These are phyloP conservation scores for Urechis unicinctus DNA, from an alignment of 2,888 invertebrate species.

Conservation along the genomic window DNA sequence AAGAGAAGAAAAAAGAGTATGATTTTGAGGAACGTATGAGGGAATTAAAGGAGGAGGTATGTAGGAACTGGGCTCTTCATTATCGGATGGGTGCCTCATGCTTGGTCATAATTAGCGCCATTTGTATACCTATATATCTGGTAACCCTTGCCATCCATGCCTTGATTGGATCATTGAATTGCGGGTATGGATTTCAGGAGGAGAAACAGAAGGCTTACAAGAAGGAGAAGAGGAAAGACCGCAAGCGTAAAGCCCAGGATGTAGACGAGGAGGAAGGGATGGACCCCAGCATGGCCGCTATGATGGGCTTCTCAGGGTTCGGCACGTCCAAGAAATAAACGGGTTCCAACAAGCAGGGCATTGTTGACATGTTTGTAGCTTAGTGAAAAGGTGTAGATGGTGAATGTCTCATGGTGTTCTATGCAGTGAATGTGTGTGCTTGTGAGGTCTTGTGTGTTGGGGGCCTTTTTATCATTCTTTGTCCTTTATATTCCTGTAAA, in stretches of 20 bases:
- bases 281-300: constrained; percentile 41
- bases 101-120: too few species aligned
- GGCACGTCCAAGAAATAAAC: constrained; percentile 16
- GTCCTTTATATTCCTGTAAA: too few species aligned
- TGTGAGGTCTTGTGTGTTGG: too few species aligned
- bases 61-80: background rate
- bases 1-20: constrained; percentile 93
- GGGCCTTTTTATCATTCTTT: too few species aligned
- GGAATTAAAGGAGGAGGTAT: constrained; percentile 85
- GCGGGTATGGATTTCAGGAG: constrained; percentile 57
- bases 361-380: too few species aligned
- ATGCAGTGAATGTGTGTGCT: too few species aligned
- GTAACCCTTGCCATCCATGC: too few species aligned
- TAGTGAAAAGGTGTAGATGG: too few species aligned
- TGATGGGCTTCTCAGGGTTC: constrained; percentile 51
- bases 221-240: constrained; percentile 80
- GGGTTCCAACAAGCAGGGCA: too few species aligned
- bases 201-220: constrained; percentile 84
- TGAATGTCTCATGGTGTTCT: too few species aligned
- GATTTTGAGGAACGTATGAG: constrained; percentile 83
- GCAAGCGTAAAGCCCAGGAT: constrained; percentile 53
- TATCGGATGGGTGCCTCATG: background rate
- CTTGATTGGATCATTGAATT: background rate
- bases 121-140: too few species aligned
- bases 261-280: constrained; percentile 17